Conservation (phyloP, 2,113 vertebrate genomes). For the Scartelaos histophorus region DNA sequence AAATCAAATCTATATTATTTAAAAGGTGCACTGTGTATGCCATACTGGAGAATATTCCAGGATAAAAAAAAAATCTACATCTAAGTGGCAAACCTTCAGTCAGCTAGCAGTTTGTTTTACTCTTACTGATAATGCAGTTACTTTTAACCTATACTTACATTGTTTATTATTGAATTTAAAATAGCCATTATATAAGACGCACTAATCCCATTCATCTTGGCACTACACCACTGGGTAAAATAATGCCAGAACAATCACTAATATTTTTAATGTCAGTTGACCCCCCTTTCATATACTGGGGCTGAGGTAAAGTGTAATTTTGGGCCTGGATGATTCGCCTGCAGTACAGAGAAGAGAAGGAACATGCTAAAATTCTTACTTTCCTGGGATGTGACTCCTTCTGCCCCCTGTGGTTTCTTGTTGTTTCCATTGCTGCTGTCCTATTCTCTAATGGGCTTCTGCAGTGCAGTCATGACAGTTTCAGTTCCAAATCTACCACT, state of each 20-base stretch:
- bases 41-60: no score
- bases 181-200: background rate
- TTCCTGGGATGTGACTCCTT: conserved; percentile 45
- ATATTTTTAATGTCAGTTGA: no score
- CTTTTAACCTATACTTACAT: background rate
- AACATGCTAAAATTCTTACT: conserved; percentile 40
- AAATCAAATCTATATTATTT: background rate
- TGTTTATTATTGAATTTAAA: background rate
- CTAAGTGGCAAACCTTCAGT: no score
- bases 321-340: background rate
- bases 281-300: no score
- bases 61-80: no score
- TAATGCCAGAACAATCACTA: background rate
- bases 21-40: no score
- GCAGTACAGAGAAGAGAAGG: conserved; percentile 16
- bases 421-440: conserved; percentile 49
- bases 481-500: conserved; percentile 50
- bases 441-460: conserved; percentile 53
- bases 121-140: background rate
- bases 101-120: no score
- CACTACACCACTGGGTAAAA: background rate
- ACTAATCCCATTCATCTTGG: background rate
- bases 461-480: conserved; percentile 38
- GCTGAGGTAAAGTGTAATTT: no score
- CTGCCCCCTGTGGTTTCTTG: conserved; percentile 26